Base-by-base conservation (phyloP, 30 jellyfish, hydroid and myxozoan species). In the Cassiopea andromeda region DNA sequence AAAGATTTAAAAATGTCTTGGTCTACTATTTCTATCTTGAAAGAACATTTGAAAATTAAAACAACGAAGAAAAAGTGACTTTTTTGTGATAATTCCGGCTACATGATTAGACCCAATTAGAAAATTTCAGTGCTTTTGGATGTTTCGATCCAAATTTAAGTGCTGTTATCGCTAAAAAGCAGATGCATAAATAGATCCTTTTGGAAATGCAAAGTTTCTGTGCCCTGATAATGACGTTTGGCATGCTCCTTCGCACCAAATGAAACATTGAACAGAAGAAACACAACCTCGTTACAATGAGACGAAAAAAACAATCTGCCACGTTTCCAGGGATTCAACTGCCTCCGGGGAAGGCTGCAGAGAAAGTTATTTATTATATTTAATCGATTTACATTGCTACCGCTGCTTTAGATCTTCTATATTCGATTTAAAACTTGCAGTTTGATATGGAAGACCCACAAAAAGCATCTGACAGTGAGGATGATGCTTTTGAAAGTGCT, bases 401-500 rank as follows among this genome's bases (percentile, higher is more conserved):
- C 12, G 7, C 64, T 54, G 12, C 64, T 54, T 54, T 10, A 54
- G 7, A 54, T 10, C 12, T 54, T 3, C 64, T 10, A 3, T 54
- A 10, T 0, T 54, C 7, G 43, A 27, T 27, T 16, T 2, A 64
- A 27, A 14, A 64, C 27, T 43, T 70, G 43, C 75, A 14, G 15
- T 17, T 43, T 60, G 7, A 8, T 50, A 87, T 87, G 94, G 94
- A 87, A 15, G 68, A 81, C n/a, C 66, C 78, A 12, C 76, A 60
- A 13, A 27, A 69, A 49, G 16, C 45, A 1, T 69, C 97, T 1
- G 97, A 90, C 57, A 90, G 97, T 54, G 97, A 83, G 61, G 98
- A 94, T 66, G 98, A 94, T 45, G 98, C 94, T 14, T 94, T 94
- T 82, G 87, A 89, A 49, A 94, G 98, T 75, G 98, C 98, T 16